phyloP scores from a whole-genome alignment of 2,797 vertebrate genomes.

The Phoeniculus purpureus region DNA sequence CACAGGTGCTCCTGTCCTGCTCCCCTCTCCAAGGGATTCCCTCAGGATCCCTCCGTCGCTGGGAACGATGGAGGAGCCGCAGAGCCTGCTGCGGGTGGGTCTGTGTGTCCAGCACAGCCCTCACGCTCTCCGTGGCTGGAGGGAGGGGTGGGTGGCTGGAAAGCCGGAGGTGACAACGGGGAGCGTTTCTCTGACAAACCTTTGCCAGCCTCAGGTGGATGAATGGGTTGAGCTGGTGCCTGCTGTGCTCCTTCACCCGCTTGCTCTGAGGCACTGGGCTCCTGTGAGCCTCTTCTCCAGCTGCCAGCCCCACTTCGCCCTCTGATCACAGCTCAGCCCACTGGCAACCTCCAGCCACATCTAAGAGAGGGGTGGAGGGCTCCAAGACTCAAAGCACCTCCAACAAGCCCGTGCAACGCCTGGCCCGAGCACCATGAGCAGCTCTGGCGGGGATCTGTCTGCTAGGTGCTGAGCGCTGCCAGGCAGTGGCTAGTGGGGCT shows the following conservation, averaged over 20 bases:
- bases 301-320: accelerated
- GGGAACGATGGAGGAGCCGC: neutral
- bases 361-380: neutral
- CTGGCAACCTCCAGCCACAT: neutral
- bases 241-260: neutral
- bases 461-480: neutral
- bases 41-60: accelerated
- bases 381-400: neutral
- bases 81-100: no score
- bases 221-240: neutral
- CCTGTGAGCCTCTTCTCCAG: neutral
- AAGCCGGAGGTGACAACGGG: neutral
- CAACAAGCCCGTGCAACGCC: neutral
- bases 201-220: neutral
- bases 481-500: neutral
- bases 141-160: accelerated
- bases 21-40: neutral
- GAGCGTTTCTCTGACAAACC: neutral
- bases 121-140: neutral
- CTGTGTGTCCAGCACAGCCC: accelerated
- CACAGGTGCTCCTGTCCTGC: neutral
- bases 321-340: neutral
- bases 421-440: neutral
- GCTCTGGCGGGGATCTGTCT: neutral
- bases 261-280: neutral